Percentiles rank a stretch among this genome's conserved stretches.
These are phyloP conservation scores for Hippoglossus stenolepis DNA, from an alignment of 2,113 vertebrate genomes.

Conservation along the genomic window DNA sequence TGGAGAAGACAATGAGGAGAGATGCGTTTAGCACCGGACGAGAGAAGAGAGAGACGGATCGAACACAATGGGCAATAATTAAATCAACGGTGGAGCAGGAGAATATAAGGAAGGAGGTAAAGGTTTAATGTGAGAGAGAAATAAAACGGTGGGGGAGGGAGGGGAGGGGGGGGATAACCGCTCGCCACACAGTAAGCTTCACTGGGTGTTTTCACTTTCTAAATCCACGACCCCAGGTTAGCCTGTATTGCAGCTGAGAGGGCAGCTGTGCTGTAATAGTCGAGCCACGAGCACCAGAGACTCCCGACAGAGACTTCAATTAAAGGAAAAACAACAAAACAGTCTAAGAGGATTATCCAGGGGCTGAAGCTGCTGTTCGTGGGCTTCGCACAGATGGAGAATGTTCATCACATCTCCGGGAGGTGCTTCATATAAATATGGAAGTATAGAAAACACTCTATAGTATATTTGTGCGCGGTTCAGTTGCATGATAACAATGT, in stretches of 20 bases:
- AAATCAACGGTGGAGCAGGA: conserved; percentile 14
- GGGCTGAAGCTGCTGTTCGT: conserved; percentile 29
- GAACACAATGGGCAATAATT: conserved; percentile 14
- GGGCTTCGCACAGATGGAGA: conserved; percentile 46
- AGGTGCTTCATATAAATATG: conserved; percentile 4
- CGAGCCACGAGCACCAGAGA: conserved; percentile 30
- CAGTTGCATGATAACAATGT: not conserved
- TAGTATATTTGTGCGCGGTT: not conserved
- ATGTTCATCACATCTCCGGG: conserved; percentile 15
- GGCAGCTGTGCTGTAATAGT: conserved; percentile 44
- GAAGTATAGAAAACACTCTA: not conserved
- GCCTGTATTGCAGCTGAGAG: conserved; percentile 26
- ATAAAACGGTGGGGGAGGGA: not conserved
- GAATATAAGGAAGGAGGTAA: not conserved
- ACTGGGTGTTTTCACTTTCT: conserved; percentile 18
- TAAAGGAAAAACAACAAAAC: conserved; percentile 66
- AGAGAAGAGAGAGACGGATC: not conserved
- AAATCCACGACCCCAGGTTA: conserved; percentile 33
- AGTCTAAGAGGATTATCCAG: conserved; percentile 70
- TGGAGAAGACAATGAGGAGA: conserved; percentile 6
- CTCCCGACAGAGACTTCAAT: conserved; percentile 60
- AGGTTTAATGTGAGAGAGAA: not conserved
- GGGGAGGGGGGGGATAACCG: not conserved
- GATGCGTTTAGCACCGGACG: not conserved
- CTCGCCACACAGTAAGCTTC: too few relatives aligned